A percentile compares a stretch with the other conserved stretches of the same genome.
These are phyloP conservation scores for Nesometra sesokonis DNA, from an alignment of 35 echinoderm and acorn worm genomes.

Conservation along the genomic window DNA sequence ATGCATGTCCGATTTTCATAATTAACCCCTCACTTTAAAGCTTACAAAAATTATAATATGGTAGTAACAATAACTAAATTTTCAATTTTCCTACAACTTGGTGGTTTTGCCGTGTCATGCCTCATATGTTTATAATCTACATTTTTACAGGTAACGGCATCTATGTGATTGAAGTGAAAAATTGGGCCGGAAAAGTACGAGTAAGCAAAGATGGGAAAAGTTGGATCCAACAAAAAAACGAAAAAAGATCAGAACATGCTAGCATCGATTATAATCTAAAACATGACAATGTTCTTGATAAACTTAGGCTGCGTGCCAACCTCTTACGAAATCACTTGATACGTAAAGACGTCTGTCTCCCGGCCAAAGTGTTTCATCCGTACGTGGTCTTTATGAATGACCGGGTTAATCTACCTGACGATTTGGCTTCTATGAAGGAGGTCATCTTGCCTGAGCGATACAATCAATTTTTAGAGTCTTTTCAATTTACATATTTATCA, in stretches of 20 bases:
- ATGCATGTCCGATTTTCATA: too few relatives aligned
- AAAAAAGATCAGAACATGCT: slow-evolving; percentile 20
- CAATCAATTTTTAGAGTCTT: slow-evolving; percentile 53
- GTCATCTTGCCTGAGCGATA: slow-evolving; percentile 43
- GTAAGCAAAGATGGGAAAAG: slow-evolving; percentile 52
- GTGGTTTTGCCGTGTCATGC: too few relatives aligned
- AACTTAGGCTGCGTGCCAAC: slow-evolving; percentile 51
- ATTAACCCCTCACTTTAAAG: too few relatives aligned
- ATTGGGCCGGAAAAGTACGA: slow-evolving; percentile 75
- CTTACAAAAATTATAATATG: too few relatives aligned
- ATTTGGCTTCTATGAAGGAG: slow-evolving; percentile 31
- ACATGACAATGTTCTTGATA: slow-evolving; percentile 52
- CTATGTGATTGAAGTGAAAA: slow-evolving; percentile 85
- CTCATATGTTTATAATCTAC: background rate
- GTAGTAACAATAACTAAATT: too few relatives aligned
- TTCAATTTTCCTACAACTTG: too few relatives aligned
- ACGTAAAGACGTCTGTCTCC: slow-evolving; percentile 62
- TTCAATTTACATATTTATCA: slow-evolving; percentile 20
- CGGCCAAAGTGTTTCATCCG: slow-evolving; percentile 69
- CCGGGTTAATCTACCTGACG: slow-evolving; percentile 29
- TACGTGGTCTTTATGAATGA: slow-evolving; percentile 74
- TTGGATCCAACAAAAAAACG: slow-evolving; percentile 64
- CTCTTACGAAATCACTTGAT: slow-evolving; percentile 73
- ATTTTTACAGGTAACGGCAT: slow-evolving; percentile 60
- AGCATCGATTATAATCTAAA: slow-evolving; percentile 52